Conservation (phyloP, 2,113 vertebrate species). For the Hippocampus mohnikei region DNA sequence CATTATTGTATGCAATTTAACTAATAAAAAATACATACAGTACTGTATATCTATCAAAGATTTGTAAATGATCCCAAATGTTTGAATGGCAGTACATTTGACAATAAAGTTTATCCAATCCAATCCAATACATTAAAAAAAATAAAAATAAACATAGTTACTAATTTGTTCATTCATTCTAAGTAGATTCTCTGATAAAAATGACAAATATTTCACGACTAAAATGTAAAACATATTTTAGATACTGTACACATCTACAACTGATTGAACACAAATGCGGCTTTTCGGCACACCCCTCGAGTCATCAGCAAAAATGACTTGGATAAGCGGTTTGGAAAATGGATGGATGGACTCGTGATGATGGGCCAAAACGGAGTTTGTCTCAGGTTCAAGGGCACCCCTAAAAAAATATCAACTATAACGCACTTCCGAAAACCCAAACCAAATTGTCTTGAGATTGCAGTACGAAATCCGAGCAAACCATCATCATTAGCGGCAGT, state of each 20-base stretch:
- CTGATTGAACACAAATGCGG: not conserved
- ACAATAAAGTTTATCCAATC: too few relatives aligned
- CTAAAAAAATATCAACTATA: constrained; percentile 37
- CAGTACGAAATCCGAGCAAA: constrained; percentile 25
- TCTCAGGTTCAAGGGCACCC: constrained; percentile 45
- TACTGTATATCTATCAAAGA: too few relatives aligned
- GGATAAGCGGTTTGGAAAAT: constrained; percentile 31
- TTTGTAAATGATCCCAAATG: too few relatives aligned
- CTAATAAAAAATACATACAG: too few relatives aligned
- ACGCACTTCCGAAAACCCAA: constrained; percentile 18
- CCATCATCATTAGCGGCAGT: constrained; percentile 35
- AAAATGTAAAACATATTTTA: not conserved
- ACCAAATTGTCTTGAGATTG: constrained; percentile 18
- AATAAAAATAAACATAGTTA: too few relatives aligned
- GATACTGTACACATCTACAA: not conserved
- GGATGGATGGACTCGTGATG: constrained; percentile 46
- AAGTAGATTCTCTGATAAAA: too few relatives aligned
- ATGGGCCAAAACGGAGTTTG: constrained; percentile 31
- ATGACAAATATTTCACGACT: not conserved
- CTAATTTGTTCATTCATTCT: too few relatives aligned
- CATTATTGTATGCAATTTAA: not conserved
- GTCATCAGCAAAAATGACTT: constrained; percentile 17
- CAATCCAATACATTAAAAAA: too few relatives aligned
- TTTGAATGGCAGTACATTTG: too few relatives aligned
- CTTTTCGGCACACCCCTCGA: constrained; percentile 32